Evolutionary conservation across 2,113 vertebrate genomes (phyloP).

Genomic region (Labeo rohita): DNA sequence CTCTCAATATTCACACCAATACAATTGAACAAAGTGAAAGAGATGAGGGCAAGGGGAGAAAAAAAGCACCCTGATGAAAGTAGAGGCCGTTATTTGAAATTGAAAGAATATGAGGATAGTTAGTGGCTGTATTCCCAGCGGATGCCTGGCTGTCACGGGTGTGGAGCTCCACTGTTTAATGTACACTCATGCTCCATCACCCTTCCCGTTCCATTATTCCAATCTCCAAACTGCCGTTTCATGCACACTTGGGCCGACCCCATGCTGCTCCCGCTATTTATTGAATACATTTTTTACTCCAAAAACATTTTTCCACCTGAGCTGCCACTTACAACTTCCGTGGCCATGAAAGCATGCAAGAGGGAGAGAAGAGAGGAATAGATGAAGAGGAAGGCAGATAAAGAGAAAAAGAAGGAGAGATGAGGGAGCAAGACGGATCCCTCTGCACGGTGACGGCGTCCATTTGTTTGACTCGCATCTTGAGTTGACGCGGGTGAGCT

Average conservation of each 20-base stretch:
- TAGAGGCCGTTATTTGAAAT: slow-evolving; percentile 91
- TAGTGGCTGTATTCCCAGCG: slow-evolving; percentile 95
- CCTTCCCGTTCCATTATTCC: slow-evolving; percentile 92
- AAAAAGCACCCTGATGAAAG: slow-evolving; percentile 77
- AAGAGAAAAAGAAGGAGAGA: slow-evolving; percentile 30
- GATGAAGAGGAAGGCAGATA: slow-evolving; percentile 51
- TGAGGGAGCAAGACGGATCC: slow-evolving; percentile 16
- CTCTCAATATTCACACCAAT: slow-evolving; percentile 52
- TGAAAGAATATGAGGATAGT: slow-evolving; percentile 97
- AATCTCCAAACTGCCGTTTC: slow-evolving; percentile 93
- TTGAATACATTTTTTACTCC: slow-evolving; percentile 99
- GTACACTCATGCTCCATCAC: slow-evolving; percentile 99
- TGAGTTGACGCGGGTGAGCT: slow-evolving; percentile 88
- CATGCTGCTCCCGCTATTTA: slow-evolving; percentile 99
- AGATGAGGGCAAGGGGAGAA: neutral
- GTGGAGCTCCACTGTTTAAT: slow-evolving; percentile 96
- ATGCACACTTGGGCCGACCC: slow-evolving; percentile 91
- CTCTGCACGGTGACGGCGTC: slow-evolving; percentile 54
- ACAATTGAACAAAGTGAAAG: slow-evolving; percentile 72
- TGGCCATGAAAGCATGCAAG: slow-evolving; percentile 80
- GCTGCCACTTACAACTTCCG: slow-evolving; percentile 96
- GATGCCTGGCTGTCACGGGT: slow-evolving; percentile 88
- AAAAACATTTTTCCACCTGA: slow-evolving; percentile 99
- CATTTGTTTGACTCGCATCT: slow-evolving; percentile 82
- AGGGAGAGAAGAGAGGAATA: slow-evolving; percentile 44